Percentiles rank a stretch among this genome's conserved stretches.
Conservation (phyloP, 2,113 vertebrate species). For the Ranitomeya imitator region DNA sequence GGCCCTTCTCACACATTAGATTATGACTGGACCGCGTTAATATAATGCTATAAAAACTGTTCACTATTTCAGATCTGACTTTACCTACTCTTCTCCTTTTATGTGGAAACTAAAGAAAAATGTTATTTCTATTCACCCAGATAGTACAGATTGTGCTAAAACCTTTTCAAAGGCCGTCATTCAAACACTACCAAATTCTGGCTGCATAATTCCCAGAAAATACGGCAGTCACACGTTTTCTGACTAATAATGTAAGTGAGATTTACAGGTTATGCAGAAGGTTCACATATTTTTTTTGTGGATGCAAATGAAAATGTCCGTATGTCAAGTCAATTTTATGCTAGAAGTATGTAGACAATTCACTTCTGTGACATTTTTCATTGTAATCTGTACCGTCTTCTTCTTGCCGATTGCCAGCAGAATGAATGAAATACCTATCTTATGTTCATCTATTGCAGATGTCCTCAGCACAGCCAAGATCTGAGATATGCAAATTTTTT, state of each 20-base stretch:
- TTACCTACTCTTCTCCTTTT: background rate
- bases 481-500: background rate
- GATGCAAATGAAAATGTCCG: constrained; percentile 16
- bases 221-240: constrained; percentile 7
- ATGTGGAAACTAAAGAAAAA: background rate
- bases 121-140: background rate
- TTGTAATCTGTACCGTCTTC: background rate
- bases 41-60: background rate
- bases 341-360: background rate
- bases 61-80: background rate
- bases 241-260: constrained; percentile 30
- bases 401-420: background rate
- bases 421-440: background rate
- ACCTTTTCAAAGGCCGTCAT: constrained; percentile 5
- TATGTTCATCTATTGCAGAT: background rate
- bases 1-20: background rate
- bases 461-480: background rate
- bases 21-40: background rate
- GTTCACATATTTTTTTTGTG: constrained; percentile 16
- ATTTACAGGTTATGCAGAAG: constrained; percentile 11
- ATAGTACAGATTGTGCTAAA: constrained; percentile 23
- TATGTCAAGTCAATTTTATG: constrained; percentile 37
- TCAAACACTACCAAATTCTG: background rate
- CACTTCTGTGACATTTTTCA: constrained; percentile 5
- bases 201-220: constrained; percentile 19